Base-by-base conservation (phyloP, 1,140 invertebrate genomes). In the Nilaparvata lugens region DNA sequence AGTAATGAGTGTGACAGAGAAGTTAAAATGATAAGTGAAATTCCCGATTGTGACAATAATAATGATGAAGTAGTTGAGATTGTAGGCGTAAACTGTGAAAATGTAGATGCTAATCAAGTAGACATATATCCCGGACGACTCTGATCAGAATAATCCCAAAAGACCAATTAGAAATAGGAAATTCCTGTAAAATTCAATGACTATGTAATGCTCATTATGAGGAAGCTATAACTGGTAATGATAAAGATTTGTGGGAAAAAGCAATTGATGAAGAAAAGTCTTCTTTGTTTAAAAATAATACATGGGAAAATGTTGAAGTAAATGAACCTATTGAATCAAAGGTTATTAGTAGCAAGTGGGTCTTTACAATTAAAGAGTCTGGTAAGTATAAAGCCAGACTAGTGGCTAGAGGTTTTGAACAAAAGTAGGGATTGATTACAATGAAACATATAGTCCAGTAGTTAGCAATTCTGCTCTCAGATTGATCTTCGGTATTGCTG, bases 341-440 rank as follows among this genome's bases (percentile, higher is more conserved):
- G 55, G 18, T 64, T 9, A 18, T 66, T 2, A 57, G 45, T 28
- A 52, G 16, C 19, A 66, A 61, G 62, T 66, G 63, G 65, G 58
- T 66, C 3, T 64, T 64, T 28, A 18, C 35, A 25, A 56, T 42
- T 40, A 66, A 65, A 52, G 43, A 59, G 24, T 42, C 43, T 59
- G 57, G 54, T 16, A 28, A 45, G 2, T 59, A 69, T 62, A 75
- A 75, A 65, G 74, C 75, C 14, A 58, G 74, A 24, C 65, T 75
- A 28, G 74, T 78, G 7, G 71, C 68, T 9, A 71, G 71, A 63
- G 74, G 75, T 0, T 76, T 65, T 53, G 62, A 61, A 21, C 72
- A 75, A 62, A 48, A 48, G 14, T 64, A 18, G 67, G 65, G 11
- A 58, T 68, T 56, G 69, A 73, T 52, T 72, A 64, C 58, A 24